Conservation (phyloP, 1,140 invertebrate genomes). For the Protaetia brevitarsis region DNA sequence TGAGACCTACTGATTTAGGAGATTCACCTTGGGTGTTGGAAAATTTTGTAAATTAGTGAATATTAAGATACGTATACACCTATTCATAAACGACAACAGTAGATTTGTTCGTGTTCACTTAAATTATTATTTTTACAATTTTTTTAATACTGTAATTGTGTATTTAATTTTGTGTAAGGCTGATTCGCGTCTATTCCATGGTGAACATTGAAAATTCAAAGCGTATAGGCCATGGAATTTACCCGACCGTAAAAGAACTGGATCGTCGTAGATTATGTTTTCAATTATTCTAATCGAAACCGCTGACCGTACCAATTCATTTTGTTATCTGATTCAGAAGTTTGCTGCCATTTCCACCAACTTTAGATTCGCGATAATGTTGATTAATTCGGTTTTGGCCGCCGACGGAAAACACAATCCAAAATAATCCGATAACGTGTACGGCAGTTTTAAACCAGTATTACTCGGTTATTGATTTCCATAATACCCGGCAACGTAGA, state of each 20-base stretch:
- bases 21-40: too few species aligned
- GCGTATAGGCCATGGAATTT: background rate
- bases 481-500: background rate
- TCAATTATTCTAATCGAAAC: background rate
- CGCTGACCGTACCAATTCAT: background rate
- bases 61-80: too few species aligned
- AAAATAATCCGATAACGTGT: background rate
- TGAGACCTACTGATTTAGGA: too few species aligned
- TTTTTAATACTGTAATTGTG: too few species aligned
- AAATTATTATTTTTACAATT: too few species aligned
- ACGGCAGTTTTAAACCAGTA: background rate
- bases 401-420: background rate
- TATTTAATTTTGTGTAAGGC: too few species aligned
- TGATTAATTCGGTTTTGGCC: background rate
- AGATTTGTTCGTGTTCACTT: too few species aligned
- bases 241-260: background rate
- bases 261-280: background rate
- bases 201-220: background rate
- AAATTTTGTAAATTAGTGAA: too few species aligned
- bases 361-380: background rate
- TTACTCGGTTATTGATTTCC: background rate
- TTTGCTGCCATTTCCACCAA: background rate
- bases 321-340: constrained; percentile 1
- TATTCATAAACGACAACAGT: too few species aligned
- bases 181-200: background rate